Percentiles rank a stretch among this genome's conserved stretches.
phyloP scores from a whole-genome alignment of 2,113 vertebrate genomes.

The Neotragus moschatus region DNA sequence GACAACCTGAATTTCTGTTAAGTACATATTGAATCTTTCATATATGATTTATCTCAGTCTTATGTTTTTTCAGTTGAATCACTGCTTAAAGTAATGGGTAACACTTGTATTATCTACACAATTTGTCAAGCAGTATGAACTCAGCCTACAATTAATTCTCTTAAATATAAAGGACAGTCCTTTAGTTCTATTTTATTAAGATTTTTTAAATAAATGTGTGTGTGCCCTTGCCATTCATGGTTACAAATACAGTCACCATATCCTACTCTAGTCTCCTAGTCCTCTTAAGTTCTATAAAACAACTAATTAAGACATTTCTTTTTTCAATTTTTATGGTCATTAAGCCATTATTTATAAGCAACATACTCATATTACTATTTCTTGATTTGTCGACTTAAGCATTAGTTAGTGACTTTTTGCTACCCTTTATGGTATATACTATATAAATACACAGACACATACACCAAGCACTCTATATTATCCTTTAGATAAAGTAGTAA shows the following conservation, averaged over 20 bases:
- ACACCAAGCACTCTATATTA: neutral
- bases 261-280: neutral
- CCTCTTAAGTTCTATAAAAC: neutral
- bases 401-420: neutral
- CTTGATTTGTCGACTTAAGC: neutral
- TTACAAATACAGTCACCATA: neutral
- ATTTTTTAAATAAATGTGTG: neutral
- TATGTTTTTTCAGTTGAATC: neutral
- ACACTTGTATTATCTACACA: neutral
- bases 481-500: neutral
- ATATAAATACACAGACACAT: neutral
- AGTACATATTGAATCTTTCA: neutral
- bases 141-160: neutral
- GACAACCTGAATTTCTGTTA: neutral
- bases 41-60: neutral
- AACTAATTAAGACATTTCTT: neutral
- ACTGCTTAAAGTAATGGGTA: neutral
- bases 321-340: neutral
- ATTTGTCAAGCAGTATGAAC: neutral
- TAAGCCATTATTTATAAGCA: neutral
- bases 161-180: neutral
- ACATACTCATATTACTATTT: neutral
- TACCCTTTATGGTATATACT: neutral
- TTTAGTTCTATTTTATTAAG: neutral
- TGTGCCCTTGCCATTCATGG: neutral